A percentile compares a stretch with the other conserved stretches of the same genome.
These are phyloP conservation scores for Ascidia mentula DNA, from an alignment of 23 tunicate genomes.

Conservation along the genomic window DNA sequence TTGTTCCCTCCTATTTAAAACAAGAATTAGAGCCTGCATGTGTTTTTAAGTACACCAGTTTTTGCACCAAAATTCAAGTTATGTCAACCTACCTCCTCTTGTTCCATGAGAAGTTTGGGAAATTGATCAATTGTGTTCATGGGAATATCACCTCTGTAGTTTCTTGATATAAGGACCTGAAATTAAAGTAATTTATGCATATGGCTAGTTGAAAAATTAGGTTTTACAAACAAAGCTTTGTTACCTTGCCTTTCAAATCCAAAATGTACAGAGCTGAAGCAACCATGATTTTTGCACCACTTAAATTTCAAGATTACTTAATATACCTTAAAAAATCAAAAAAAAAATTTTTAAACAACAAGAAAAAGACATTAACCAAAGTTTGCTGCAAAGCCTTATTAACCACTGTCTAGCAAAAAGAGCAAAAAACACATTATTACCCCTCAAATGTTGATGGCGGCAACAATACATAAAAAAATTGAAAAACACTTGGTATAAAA, in stretches of 20 bases:
- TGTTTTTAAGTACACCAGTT: not conserved
- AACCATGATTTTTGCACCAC: slow-evolving; percentile 64
- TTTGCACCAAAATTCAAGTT: not conserved
- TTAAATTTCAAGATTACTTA: not conserved
- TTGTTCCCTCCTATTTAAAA: slow-evolving; percentile 71
- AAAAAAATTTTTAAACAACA: no score
- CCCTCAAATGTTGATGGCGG: no score
- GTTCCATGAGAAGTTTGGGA: slow-evolving; percentile 90
- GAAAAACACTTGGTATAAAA: no score
- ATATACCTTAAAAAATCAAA: not conserved
- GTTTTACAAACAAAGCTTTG: not conserved
- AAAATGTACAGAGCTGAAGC: slow-evolving; percentile 92
- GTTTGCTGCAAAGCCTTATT: no score
- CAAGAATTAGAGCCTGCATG: not conserved
- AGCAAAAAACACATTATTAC: no score
- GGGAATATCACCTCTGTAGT: slow-evolving; percentile 95
- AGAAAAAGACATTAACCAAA: no score
- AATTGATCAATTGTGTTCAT: slow-evolving; percentile 90
- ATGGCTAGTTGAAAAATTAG: not conserved
- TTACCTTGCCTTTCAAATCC: slow-evolving; percentile 95
- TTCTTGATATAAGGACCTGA: slow-evolving; percentile 91
- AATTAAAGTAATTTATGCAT: slow-evolving; percentile 7
- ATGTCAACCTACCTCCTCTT: slow-evolving; percentile 63
- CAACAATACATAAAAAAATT: no score
- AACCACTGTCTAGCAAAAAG: no score